A percentile compares a stretch with the other conserved stretches of the same genome.
Evolutionary conservation across 2,113 vertebrate species (phyloP).

Genomic region (Equus przewalskii): DNA sequence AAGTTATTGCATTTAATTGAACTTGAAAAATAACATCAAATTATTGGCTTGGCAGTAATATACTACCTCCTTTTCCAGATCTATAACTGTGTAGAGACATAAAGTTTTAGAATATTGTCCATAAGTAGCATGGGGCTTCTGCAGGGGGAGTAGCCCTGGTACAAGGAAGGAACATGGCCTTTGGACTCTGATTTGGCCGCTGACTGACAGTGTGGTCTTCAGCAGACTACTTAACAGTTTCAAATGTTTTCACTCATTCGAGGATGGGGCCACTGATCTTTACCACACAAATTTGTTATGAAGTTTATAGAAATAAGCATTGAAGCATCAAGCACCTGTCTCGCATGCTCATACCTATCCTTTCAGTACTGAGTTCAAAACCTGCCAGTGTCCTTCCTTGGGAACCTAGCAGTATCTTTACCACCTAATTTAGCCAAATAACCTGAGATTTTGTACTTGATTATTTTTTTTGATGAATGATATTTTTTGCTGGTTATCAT

Average conservation of each 20-base stretch:
- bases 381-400: not conserved
- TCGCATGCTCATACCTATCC: not conserved
- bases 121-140: not conserved
- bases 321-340: not conserved
- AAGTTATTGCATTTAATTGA: not conserved
- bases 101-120: not conserved
- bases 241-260: not conserved
- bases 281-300: not conserved
- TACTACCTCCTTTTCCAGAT: not conserved
- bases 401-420: not conserved
- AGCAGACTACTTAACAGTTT: not conserved
- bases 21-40: not conserved
- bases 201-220: not conserved
- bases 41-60: not conserved
- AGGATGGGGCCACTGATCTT: not conserved
- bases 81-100: not conserved
- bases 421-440: not conserved
- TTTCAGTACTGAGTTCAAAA: not conserved
- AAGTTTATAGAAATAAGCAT: not conserved
- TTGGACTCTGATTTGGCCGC: not conserved
- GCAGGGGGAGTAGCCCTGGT: not conserved
- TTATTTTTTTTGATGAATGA: not conserved
- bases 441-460: not conserved
- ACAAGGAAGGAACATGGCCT: not conserved
- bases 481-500: not conserved